phyloP scores from a whole-genome alignment of 2,797 vertebrate species.

The Xiphophorus birchmanni region DNA sequence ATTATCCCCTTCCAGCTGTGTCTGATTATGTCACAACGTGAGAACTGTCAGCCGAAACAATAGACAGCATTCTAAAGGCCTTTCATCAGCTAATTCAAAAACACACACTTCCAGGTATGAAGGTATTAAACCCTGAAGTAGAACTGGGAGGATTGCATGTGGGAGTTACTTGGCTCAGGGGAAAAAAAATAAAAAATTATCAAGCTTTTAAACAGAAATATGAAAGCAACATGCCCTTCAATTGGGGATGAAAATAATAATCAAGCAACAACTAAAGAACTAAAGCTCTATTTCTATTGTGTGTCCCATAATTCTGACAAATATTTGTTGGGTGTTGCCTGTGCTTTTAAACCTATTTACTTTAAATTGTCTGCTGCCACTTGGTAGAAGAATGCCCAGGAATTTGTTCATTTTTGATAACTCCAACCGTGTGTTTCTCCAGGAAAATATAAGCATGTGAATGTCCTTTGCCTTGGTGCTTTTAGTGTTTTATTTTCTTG shows the following conservation, averaged over 20 bases:
- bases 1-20: background rate
- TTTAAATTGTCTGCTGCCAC: background rate
- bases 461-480: background rate
- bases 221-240: background rate
- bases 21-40: background rate
- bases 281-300: background rate
- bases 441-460: background rate
- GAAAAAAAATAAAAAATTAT: background rate
- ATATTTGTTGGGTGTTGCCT: background rate
- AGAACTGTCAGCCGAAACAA: background rate
- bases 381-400: background rate
- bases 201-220: background rate
- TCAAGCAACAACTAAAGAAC: background rate
- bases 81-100: background rate
- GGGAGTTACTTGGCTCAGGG: background rate
- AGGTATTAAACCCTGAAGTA: background rate
- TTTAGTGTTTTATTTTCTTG: background rate
- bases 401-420: background rate
- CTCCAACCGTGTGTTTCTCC: background rate
- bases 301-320: background rate
- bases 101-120: background rate
- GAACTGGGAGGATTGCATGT: background rate
- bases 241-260: background rate
- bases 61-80: background rate
- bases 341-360: background rate